phyloP scores from a whole-genome alignment of 2,113 vertebrate species.

The Okapia johnstoni region DNA sequence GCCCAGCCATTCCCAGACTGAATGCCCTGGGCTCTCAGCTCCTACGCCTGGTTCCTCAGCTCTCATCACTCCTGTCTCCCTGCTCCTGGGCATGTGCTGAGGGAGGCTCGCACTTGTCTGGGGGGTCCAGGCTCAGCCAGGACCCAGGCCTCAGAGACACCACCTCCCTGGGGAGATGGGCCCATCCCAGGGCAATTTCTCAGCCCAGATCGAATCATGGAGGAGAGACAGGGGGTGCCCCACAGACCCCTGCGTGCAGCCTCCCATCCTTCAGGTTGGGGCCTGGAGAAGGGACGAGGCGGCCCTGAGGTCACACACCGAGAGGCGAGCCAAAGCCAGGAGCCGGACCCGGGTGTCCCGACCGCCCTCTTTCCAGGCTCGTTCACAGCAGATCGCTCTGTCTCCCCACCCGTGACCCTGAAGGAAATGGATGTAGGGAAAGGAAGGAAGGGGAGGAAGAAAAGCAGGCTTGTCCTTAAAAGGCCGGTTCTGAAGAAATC shows the following conservation, averaged over 20 bases:
- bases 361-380: background rate
- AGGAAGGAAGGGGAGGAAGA: background rate
- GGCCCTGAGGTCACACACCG: background rate
- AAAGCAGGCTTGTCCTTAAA: too few species aligned
- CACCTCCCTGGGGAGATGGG: fast-evolving
- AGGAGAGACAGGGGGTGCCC: fast-evolving
- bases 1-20: fast-evolving
- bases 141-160: background rate
- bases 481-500: background rate
- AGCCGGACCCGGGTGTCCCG: background rate
- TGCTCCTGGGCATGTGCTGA: background rate
- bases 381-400: fast-evolving
- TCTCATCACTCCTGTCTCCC: background rate
- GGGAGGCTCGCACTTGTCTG: background rate
- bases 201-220: background rate
- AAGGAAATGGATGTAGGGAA: background rate
- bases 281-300: background rate
- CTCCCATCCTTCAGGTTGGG: background rate
- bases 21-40: background rate
- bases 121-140: background rate
- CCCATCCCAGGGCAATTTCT: background rate
- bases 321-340: background rate
- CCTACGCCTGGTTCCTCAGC: background rate
- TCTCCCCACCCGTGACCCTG: background rate
- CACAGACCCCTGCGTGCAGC: fast-evolving